These are phyloP conservation scores for Pachydiplax longipennis DNA, from an alignment of 2,888 invertebrate genomes.

Conservation along the genomic window DNA sequence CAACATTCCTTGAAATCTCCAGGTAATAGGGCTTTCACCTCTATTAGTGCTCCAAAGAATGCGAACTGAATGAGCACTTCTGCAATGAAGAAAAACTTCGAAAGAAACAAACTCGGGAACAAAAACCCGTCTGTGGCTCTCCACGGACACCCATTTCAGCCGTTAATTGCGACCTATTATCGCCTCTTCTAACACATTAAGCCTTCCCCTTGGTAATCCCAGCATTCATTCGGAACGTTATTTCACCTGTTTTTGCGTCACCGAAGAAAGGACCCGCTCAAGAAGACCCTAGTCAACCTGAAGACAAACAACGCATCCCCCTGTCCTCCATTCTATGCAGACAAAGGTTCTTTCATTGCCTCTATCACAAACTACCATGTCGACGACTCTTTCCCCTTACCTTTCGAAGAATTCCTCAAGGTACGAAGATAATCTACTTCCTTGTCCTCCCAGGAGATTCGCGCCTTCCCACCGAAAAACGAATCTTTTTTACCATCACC, in stretches of 20 bases:
- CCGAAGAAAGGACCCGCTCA: background rate
- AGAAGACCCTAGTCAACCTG: background rate
- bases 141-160: too few species aligned
- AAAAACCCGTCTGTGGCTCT: too few species aligned
- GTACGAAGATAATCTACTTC: background rate
- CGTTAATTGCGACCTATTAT: background rate
- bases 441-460: background rate
- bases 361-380: background rate
- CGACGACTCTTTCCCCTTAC: background rate
- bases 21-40: too few species aligned
- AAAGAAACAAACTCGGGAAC: too few species aligned
- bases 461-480: background rate
- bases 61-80: too few species aligned
- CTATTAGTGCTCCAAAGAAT: too few species aligned
- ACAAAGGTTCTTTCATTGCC: background rate
- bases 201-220: background rate
- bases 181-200: background rate
- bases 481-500: background rate
- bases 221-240: background rate
- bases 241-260: background rate
- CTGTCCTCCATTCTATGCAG: background rate
- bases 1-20: too few species aligned
- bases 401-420: background rate
- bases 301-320: background rate
- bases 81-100: too few species aligned